Conservation (phyloP, 2,113 vertebrate genomes). For the cat (Felis catus) region F.catus_Fca126_mat1.0 CM031412.1:49609501-49610000, state of each 20-base stretch:
- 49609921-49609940: background rate
- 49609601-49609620: background rate
- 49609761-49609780: background rate
- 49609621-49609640: background rate
- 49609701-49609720: background rate
- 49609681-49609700: background rate
- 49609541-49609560: background rate
- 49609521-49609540: background rate
- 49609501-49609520: background rate
- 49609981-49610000: background rate
- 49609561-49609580: conserved; percentile 12
- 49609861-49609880: background rate
- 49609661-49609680: conserved; percentile 31
- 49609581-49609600: background rate
- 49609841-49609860: background rate
- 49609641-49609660: background rate
- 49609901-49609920: background rate
- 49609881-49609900: background rate
- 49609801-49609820: background rate
- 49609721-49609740: background rate
- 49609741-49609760: background rate
- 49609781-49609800: background rate
- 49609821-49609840: background rate
- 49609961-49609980: background rate
- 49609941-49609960: background rate